phyloP scores from a whole-genome alignment of 2,888 invertebrate genomes.

The Norana najaformis region DNA sequence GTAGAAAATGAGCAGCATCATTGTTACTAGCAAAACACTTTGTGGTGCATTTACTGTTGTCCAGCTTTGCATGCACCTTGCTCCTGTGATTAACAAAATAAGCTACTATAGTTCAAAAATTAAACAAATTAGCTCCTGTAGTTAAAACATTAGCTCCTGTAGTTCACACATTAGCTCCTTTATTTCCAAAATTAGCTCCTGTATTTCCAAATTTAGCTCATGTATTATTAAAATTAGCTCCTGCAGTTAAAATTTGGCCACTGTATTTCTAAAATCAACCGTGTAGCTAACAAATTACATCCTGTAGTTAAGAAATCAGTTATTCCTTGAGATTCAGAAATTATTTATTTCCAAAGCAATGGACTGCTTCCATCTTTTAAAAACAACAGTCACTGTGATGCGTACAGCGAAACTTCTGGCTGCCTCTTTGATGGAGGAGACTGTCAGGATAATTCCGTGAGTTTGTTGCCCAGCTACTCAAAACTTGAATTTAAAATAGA shows the following conservation, averaged over 20 bases:
- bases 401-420: conserved; percentile 87
- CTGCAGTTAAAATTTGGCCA: too few relatives aligned
- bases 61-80: conserved; percentile 84
- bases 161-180: neutral
- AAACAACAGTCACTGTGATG: conserved; percentile 85
- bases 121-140: neutral
- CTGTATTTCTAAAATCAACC: too few relatives aligned
- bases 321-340: too few relatives aligned
- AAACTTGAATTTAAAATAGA: too few relatives aligned
- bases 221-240: too few relatives aligned
- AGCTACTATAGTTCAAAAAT: too few relatives aligned
- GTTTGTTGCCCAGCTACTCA: neutral
- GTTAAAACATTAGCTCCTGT: neutral
- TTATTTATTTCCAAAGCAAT: too few relatives aligned
- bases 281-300: too few relatives aligned
- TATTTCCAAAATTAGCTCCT: too few relatives aligned
- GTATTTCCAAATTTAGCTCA: too few relatives aligned
- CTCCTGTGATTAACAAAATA: conserved; percentile 62
- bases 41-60: conserved; percentile 79
- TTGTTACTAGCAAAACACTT: conserved; percentile 38
- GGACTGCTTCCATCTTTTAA: conserved; percentile 85
- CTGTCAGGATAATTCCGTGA: conserved; percentile 66
- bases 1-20: conserved; percentile 37
- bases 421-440: conserved; percentile 96
- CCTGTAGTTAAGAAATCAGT: too few relatives aligned